Base-by-base conservation (phyloP, 2,113 vertebrate species). In the Bubo bubo region DNA sequence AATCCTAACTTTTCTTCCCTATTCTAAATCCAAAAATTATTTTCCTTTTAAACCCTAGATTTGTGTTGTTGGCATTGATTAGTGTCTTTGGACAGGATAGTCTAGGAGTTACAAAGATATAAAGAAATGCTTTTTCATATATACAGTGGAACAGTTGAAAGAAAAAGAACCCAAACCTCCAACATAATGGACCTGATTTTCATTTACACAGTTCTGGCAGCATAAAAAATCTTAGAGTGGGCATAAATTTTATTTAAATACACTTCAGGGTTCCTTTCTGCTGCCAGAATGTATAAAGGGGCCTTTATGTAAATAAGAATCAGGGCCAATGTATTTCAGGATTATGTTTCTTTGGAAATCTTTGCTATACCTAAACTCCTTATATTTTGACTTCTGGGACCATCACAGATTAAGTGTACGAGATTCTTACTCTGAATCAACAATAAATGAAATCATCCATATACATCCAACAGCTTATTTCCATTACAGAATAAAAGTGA, bases 171-270 rank as follows among this genome's bases (percentile, higher is more conserved):
- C 14, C 26, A 63, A 41, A 19, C 5, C 30, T 35, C 14, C 17
- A 1, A 63, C 5, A 11, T 56, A 91, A 77, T 66, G 43, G 52
- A 49, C 24, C 18, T 64, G 52, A 79, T 94, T 96, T 93, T 89
- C 39, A 6, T 85, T 91, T 79, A 47, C 32, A 37, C 16, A 93
- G 24, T 75, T 89, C 73, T 95, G 80, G 39, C 30, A 91, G 20
- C 43, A 68, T 43, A 86, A 86, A 92, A 50, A 76, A 28, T 9
- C 14, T 71, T 88, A 52, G 30, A 81, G 19, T 64, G 56, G 75
- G 72, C 63, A 93, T 86, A 86, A 95, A 91, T 92, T 85, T 87
- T 71, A 91, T 58, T 93, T 89, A 91, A 95, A 93, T 72, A 68
- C 32, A 49, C 27, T 66, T 89, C 64, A 94, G 28, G 15, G 58